These are phyloP conservation scores for Scrobipalpa costella DNA, from an alignment of 2,888 invertebrate species.

Conservation along the genomic window DNA sequence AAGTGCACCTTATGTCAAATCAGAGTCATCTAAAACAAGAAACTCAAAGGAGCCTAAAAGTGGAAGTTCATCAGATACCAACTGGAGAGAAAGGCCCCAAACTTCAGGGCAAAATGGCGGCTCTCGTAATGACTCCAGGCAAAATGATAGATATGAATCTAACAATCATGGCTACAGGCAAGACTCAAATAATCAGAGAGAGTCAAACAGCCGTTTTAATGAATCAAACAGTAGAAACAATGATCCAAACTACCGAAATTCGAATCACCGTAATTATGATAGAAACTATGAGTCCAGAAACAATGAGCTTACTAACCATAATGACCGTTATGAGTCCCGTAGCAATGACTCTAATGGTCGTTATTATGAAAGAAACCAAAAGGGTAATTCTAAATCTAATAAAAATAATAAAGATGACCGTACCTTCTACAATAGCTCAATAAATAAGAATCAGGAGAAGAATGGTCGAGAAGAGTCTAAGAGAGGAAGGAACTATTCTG, in stretches of 20 bases:
- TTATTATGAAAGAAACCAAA: constrained; percentile 56
- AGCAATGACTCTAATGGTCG: constrained; percentile 35
- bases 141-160: constrained; percentile 33
- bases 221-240: constrained; percentile 41
- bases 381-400: constrained; percentile 51
- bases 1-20: constrained; percentile 47
- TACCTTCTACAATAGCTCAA: constrained; percentile 69
- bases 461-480: constrained; percentile 57
- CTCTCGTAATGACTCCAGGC: constrained; percentile 25
- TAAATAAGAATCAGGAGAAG: constrained; percentile 64
- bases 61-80: constrained; percentile 56
- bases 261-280: constrained; percentile 38
- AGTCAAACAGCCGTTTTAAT: constrained; percentile 44
- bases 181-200: constrained; percentile 45
- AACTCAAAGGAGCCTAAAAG: constrained; percentile 41
- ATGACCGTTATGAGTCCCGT: constrained; percentile 34
- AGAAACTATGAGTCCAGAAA: constrained; percentile 31
- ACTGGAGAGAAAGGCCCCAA: constrained; percentile 68
- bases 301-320: constrained; percentile 34
- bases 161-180: constrained; percentile 38
- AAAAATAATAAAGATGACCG: constrained; percentile 65
- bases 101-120: constrained; percentile 45
- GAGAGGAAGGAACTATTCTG: constrained; percentile 57
- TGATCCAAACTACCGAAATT: constrained; percentile 35
- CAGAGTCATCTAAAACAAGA: constrained; percentile 46